Percentiles rank a stretch among this genome's conserved stretches.
phyloP scores from a whole-genome alignment of 2,113 vertebrate genomes.

The Hiodon alosoides region DNA sequence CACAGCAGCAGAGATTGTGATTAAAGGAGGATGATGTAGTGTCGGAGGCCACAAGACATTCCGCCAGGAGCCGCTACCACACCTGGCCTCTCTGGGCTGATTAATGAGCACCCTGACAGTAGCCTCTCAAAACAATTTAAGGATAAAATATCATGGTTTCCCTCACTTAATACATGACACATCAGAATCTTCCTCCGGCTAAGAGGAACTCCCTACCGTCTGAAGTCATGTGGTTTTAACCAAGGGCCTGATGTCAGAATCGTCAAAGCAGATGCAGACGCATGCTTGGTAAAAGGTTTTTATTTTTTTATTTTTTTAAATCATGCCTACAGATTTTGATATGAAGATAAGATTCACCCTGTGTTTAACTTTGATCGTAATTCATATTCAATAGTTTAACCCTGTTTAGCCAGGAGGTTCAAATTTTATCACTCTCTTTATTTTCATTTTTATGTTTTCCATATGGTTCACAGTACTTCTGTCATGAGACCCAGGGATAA shows the following conservation, averaged over 20 bases:
- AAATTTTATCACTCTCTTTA: no score
- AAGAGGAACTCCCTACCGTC: neutral
- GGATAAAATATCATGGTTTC: slow-evolving; percentile 57
- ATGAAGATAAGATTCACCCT: no score
- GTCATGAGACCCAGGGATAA: no score
- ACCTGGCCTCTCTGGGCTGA: slow-evolving; percentile 48
- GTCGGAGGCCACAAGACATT: slow-evolving; percentile 30
- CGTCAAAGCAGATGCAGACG: no score
- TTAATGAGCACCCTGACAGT: slow-evolving; percentile 58
- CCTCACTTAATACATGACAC: slow-evolving; percentile 45
- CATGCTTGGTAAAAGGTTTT: no score
- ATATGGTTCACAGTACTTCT: no score
- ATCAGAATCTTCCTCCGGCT: slow-evolving; percentile 23
- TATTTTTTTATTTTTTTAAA: no score
- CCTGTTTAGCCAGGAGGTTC: no score
- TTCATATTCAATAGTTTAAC: no score
- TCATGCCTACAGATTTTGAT: no score
- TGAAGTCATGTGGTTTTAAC: neutral
- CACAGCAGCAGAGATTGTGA: slow-evolving; percentile 10
- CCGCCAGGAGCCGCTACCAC: slow-evolving; percentile 26
- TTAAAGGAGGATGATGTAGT: slow-evolving; percentile 61
- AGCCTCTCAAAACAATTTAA: slow-evolving; percentile 65
- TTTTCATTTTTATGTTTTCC: no score
- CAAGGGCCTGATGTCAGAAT: neutral
- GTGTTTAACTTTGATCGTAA: no score